Evolutionary conservation across 2,888 invertebrate genomes (phyloP), one percentile per base, ranked within the genome.

Genomic region (Hymenopus coronatus): DNA sequence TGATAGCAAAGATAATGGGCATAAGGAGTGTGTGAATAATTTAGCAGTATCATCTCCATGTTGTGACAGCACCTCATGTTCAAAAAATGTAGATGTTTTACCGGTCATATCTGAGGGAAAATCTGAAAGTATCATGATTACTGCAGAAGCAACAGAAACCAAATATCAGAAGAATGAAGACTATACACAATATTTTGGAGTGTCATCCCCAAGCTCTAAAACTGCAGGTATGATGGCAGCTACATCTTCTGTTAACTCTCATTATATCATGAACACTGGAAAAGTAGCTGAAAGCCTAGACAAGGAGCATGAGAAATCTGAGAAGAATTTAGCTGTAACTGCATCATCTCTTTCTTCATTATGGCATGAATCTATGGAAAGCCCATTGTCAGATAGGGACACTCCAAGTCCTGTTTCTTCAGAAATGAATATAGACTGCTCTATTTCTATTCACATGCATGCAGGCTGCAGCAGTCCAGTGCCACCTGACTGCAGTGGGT

Each of bases 371-470:
- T 82, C 82, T 9, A n/a, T 28, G 8, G 87, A 82, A 25, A 83
- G 87, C 8, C 87, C 87, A 4, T 7, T 82, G 46, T 84, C 89
- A 28, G 28, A 89, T 28, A 86, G 54, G n/a, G 86, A 54, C 9
- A 89, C 85, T 15, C 83, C 88, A 0, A 90, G 90, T 81, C 88
- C 90, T 30, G 88, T 82, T 20, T 90, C 90, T 28, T 89, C 90
- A 6, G 90, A 90, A 40, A 84, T 89, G 2, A 89, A 90, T 20
- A 28, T 90, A 40, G 89, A 88, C n/a, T 46, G 83, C 27, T 84
- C 84, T 12, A 83, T 70, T 15, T 85, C 89, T 8, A 83, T 54
- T 82, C 82, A 20, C 33, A 30, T n/a, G 27, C 15, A 85, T 46
- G 40, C 33, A 30, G 87, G 82, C 8, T 84, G 88, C 20, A 28